These are phyloP conservation scores for Ophion costatus DNA, from an alignment of 2,888 invertebrate species.

Conservation along the genomic window DNA sequence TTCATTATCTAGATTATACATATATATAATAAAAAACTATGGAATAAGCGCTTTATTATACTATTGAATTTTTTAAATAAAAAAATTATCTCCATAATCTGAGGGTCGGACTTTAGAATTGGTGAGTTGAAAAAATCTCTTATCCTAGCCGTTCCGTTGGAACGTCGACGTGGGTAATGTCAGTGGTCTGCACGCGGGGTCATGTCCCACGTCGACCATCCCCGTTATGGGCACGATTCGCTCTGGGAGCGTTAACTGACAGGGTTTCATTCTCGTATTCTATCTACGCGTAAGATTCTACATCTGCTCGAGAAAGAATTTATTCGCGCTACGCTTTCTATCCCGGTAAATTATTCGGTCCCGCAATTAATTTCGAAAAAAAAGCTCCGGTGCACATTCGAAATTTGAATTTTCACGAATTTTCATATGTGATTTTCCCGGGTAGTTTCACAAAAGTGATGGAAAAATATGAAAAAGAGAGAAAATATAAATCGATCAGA, in stretches of 20 bases:
- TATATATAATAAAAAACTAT: too few relatives aligned
- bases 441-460: not conserved
- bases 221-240: slow-evolving; percentile 16
- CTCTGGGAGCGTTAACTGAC: slow-evolving; percentile 1
- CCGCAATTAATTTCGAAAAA: not conserved
- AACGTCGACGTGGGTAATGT: slow-evolving; percentile 8
- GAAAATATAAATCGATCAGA: not conserved
- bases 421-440: not conserved
- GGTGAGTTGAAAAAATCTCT: not conserved
- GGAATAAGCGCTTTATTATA: too few relatives aligned
- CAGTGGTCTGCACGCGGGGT: slow-evolving; percentile 4
- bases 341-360: not conserved
- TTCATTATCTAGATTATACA: too few relatives aligned
- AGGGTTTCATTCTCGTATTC: not conserved
- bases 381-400: not conserved
- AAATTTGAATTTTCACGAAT: not conserved
- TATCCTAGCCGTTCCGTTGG: not conserved
- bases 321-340: not conserved
- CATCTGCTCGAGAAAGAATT: slow-evolving; percentile 5
- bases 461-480: not conserved
- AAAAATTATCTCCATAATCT: not conserved
- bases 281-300: not conserved
- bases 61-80: not conserved
- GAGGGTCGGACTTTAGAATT: not conserved
- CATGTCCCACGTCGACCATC: not conserved